Conservation (phyloP, 2,113 vertebrate genomes). For the Physeter macrocephalus region DNA sequence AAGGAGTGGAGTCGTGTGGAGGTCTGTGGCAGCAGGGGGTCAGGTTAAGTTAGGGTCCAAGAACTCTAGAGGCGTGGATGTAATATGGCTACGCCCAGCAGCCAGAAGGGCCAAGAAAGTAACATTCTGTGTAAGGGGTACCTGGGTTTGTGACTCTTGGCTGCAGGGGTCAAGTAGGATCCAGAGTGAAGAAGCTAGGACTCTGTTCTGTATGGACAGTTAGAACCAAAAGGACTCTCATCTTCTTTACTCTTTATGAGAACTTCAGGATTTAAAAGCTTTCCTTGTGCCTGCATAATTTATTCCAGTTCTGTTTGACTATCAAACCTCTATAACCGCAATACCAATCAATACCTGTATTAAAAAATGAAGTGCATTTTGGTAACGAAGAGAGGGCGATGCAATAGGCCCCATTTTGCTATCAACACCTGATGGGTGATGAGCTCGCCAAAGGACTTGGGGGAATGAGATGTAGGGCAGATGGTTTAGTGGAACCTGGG, state of each 20-base stretch:
- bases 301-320: background rate
- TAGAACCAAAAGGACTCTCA: background rate
- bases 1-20: rapidly evolving
- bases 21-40: no score
- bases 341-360: rapidly evolving
- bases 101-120: background rate
- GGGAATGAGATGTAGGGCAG: background rate
- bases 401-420: background rate
- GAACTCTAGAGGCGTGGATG: background rate
- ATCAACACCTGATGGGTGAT: background rate
- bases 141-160: background rate
- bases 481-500: background rate
- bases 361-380: background rate
- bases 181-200: background rate
- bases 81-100: no score
- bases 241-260: background rate
- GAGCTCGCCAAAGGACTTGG: background rate
- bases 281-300: background rate
- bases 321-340: rapidly evolving
- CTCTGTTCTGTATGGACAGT: background rate
- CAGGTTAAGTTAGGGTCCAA: background rate
- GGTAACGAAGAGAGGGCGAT: background rate
- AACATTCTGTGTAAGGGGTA: no score
- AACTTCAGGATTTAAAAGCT: background rate
- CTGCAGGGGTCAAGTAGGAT: background rate